Evolutionary conservation across 2,113 vertebrate genomes (phyloP).

Genomic region (Alethe castanea): DNA sequence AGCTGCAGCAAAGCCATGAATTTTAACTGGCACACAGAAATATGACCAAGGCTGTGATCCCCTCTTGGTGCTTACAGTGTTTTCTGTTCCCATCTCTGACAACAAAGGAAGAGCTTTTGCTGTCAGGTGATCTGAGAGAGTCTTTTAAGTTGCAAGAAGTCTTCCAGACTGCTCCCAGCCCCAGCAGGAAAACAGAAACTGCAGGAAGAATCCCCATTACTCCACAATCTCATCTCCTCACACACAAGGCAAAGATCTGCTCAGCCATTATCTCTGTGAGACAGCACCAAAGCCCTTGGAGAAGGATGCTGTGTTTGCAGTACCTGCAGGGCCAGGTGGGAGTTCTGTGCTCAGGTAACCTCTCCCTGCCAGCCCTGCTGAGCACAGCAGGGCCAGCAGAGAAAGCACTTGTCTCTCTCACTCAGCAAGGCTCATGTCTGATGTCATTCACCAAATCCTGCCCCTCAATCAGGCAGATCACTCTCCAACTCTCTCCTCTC

Average conservation of each 20-base stretch:
- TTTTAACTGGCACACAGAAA: neutral
- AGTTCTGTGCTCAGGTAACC: neutral
- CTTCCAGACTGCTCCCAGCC: neutral
- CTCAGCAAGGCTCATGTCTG: neutral
- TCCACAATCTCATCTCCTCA: neutral
- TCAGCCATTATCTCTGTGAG: neutral
- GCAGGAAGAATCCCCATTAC: neutral
- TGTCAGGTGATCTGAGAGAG: neutral
- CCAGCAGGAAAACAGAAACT: neutral
- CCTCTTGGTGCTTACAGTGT: neutral
- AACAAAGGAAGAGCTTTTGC: constrained; percentile 8
- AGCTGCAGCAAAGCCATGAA: neutral
- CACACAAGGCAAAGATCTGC: neutral
- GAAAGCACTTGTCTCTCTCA: neutral
- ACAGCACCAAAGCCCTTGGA: neutral
- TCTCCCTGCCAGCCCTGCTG: neutral
- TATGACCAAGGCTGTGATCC: neutral
- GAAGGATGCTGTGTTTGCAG: neutral
- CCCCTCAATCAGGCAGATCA: neutral
- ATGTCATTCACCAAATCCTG: neutral
- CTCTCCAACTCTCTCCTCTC: neutral
- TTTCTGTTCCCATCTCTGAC: neutral
- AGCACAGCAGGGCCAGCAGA: neutral
- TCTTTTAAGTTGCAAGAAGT: neutral
- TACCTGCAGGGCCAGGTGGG: neutral